These are phyloP conservation scores for Fulmarus glacialis DNA, from an alignment of 2,113 vertebrate species.

Conservation along the genomic window DNA sequence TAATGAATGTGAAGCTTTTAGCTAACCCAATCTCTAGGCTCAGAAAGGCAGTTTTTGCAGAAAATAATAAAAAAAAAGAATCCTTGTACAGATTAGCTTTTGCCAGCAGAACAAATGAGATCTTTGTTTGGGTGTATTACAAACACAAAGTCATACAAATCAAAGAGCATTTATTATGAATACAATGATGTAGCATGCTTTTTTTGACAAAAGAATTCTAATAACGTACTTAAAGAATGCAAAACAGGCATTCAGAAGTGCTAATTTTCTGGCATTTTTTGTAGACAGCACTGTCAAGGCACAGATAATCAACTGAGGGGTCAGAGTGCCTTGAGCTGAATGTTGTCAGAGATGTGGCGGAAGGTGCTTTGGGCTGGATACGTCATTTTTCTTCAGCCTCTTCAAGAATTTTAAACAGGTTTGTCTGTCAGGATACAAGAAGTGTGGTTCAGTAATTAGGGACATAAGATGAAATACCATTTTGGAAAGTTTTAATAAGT, in stretches of 20 bases:
- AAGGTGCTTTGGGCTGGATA: conserved; percentile 16
- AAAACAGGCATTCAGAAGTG: conserved; percentile 64
- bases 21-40: conserved; percentile 68
- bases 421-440: conserved; percentile 46
- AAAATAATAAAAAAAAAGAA: conserved; percentile 42
- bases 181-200: conserved; percentile 49
- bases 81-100: conserved; percentile 61
- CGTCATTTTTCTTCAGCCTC: conserved; percentile 18
- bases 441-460: conserved; percentile 65
- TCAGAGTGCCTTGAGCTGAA: conserved; percentile 44
- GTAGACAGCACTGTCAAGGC: conserved; percentile 35
- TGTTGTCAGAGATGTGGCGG: conserved; percentile 17
- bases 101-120: conserved; percentile 64
- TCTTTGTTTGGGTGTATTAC: conserved; percentile 63
- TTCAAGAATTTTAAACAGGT: conserved; percentile 69
- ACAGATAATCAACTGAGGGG: conserved; percentile 53
- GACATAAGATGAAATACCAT: conserved; percentile 49
- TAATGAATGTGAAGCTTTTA: conserved; percentile 80
- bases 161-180: conserved; percentile 74
- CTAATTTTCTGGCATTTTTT: conserved; percentile 67
- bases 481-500: conserved; percentile 69
- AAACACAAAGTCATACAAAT: conserved; percentile 69
- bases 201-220: conserved; percentile 69
- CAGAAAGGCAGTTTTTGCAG: conserved; percentile 67
- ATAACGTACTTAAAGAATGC: conserved; percentile 68